Evolutionary conservation across 2,113 vertebrate genomes (phyloP), one percentile per base, ranked within the genome.

Genomic region (Myrmophylax atrothorax): DNA sequence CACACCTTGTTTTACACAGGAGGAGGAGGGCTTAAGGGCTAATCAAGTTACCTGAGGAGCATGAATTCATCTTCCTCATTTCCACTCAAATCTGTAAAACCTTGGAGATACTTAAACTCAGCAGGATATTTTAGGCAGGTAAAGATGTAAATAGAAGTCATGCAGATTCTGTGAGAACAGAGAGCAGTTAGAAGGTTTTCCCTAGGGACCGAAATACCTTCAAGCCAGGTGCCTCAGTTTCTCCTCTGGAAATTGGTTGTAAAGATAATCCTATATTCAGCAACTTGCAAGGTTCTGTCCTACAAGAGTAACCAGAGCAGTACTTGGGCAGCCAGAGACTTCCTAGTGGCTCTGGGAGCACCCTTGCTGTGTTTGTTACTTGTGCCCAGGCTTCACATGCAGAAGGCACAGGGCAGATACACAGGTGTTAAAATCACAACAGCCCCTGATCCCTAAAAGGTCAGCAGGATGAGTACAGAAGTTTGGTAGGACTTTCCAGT

Each of bases 1-100:
- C 62, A 7, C 1, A 2, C 12, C 1, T 0, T 2, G 0, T 28
- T 80, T 81, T 46, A 52, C 31, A 18, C 25, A 63, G 64, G 23
- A 80, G 59, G 25, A 12, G 20, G 33, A 11, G 2, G 40, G 29
- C n/a, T 42, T 35, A 33, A 55, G 33, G 74, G 19, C 33, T 88
- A 23, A 14, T 29, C 38, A 50, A 47, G 58, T 47, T 68, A 50
- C 35, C 35, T 26, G 29, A 16, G 33, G 14, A 35, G 6, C 38
- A 17, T 14, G 15, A 64, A 47, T n/a, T 75, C 37, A 44, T 47
- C 66, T 64, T 64, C 49, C 15, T 80, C 49, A n/a, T 53, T 37
- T 38, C 52, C 35, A 40, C 56, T 73, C 55, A 76, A 37, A 46
- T 37, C n/a, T 76, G 19, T 3, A 5, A 85, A 69, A 53, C 20